phyloP scores from a whole-genome alignment of 2,888 invertebrate genomes.

The Loripinus fragilis region DNA sequence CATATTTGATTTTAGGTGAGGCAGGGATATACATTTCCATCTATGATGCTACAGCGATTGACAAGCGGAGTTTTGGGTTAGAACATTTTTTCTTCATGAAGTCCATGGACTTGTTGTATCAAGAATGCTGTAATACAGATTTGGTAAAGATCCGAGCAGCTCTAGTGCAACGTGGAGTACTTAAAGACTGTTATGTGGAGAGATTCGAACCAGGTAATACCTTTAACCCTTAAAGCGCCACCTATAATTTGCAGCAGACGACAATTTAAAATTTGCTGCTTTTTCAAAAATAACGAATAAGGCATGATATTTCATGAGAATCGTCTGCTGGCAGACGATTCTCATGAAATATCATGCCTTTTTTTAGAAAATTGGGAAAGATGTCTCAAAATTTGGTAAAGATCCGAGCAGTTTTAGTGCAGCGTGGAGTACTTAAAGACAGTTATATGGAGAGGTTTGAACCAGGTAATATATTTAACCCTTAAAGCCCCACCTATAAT shows the following conservation, averaged over 20 bases:
- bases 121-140: conserved; percentile 63
- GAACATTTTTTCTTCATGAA: conserved; percentile 74
- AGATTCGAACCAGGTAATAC: conserved; percentile 73
- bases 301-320: no score
- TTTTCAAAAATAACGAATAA: no score
- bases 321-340: no score
- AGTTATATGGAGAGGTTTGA: conserved; percentile 73
- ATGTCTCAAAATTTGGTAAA: conserved; percentile 70
- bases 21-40: conserved; percentile 74
- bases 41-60: conserved; percentile 68
- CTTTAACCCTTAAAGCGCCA: no score
- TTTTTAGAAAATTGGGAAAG: no score
- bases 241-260: no score
- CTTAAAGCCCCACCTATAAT: no score
- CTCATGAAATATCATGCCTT: no score
- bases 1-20: conserved; percentile 63
- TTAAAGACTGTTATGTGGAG: conserved; percentile 72
- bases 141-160: conserved; percentile 70
- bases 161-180: conserved; percentile 63
- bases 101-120: conserved; percentile 69
- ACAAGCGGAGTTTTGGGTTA: conserved; percentile 68
- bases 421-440: conserved; percentile 62
- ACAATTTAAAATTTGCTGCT: no score
- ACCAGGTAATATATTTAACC: no score
- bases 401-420: conserved; percentile 68